Evolutionary conservation across 2,888 invertebrate species (phyloP).

Genomic region (Mimachlamys varia): DNA sequence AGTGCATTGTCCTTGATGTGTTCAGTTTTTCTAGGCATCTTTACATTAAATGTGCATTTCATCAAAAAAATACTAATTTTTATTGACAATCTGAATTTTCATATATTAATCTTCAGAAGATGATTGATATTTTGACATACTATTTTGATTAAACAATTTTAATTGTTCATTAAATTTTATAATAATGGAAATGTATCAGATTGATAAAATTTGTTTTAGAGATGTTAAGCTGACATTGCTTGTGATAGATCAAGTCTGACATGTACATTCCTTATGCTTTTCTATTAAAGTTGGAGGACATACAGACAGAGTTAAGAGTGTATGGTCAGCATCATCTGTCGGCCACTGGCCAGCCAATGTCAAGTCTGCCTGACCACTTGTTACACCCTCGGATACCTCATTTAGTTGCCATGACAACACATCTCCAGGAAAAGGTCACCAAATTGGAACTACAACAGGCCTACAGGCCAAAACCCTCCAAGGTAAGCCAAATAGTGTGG

Average conservation of each 20-base stretch:
- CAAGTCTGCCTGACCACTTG: constrained; percentile 53
- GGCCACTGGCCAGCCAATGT: constrained; percentile 66
- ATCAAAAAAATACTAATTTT: too few relatives aligned
- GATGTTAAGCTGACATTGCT: too few relatives aligned
- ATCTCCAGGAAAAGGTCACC: constrained; percentile 57
- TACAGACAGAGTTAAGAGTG: constrained; percentile 65
- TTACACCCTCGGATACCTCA: constrained; percentile 72
- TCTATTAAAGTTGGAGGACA: constrained; percentile 62
- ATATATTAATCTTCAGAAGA: too few relatives aligned
- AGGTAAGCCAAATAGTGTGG: constrained; percentile 59
- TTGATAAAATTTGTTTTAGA: too few relatives aligned
- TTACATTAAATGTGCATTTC: too few relatives aligned
- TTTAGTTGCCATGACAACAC: constrained; percentile 57
- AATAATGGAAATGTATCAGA: too few relatives aligned
- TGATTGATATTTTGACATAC: too few relatives aligned
- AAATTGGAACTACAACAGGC: constrained; percentile 64
- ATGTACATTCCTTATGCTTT: background rate
- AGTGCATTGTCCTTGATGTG: too few relatives aligned
- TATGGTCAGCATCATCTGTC: constrained; percentile 61
- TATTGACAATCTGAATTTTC: too few relatives aligned
- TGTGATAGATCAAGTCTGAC: background rate
- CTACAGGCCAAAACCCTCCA: constrained; percentile 70
- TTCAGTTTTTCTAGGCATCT: too few relatives aligned
- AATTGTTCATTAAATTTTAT: too few relatives aligned
- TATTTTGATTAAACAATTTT: too few relatives aligned